phyloP scores from a whole-genome alignment of 1,140 invertebrate genomes.

The Druon quercuslanigerum region DNA sequence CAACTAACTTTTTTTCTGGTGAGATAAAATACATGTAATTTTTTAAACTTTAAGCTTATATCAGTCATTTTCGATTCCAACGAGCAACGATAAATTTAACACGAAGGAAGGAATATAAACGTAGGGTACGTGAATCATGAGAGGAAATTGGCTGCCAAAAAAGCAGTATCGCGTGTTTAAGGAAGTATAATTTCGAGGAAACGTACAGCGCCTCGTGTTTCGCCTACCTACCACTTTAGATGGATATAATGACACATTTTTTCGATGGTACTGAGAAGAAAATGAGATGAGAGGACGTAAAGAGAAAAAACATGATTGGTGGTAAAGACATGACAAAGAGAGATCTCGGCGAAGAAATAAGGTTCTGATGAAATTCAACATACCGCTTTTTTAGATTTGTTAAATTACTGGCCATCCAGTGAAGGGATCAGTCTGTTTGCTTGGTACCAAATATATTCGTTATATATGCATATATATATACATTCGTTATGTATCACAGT shows the following conservation, averaged over 20 bases:
- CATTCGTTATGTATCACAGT: too few relatives aligned
- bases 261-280: background rate
- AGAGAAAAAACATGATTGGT: background rate
- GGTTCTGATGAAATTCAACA: too few relatives aligned
- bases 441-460: too few relatives aligned
- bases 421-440: too few relatives aligned
- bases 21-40: background rate
- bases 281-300: background rate
- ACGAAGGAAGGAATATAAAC: background rate
- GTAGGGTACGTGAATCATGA: conserved; percentile 3
- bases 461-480: too few relatives aligned
- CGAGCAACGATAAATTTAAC: too few relatives aligned
- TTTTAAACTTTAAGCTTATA: too few relatives aligned
- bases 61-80: too few relatives aligned
- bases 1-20: background rate
- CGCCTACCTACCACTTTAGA: background rate
- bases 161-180: conserved; percentile 10
- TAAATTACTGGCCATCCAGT: too few relatives aligned
- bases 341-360: too few relatives aligned
- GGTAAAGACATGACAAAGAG: background rate
- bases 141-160: conserved; percentile 12
- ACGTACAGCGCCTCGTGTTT: background rate
- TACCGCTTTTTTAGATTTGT: too few relatives aligned
- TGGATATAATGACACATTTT: conserved; percentile 14
- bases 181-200: background rate